These are phyloP conservation scores for Hyposoter didymator DNA, from an alignment of 2,888 invertebrate genomes.

Conservation along the genomic window DNA sequence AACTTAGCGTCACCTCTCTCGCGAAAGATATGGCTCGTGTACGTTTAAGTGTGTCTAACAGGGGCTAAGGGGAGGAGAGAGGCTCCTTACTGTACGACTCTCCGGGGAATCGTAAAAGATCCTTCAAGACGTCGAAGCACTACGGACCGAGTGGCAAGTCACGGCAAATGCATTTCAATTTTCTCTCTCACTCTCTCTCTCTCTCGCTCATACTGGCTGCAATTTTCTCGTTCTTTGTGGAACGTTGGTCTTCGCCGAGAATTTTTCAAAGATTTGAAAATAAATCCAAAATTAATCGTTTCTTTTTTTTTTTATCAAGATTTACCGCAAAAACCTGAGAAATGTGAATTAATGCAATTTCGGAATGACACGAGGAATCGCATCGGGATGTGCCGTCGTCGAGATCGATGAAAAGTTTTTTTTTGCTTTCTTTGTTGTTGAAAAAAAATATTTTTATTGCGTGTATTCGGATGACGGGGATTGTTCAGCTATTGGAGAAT, in stretches of 20 bases:
- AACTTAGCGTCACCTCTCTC: constrained; percentile 60
- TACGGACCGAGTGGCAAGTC: constrained; percentile 30
- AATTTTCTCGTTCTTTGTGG: background rate
- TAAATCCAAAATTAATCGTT: background rate
- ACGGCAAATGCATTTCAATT: constrained; percentile 45
- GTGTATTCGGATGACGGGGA: background rate
- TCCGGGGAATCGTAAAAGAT: constrained; percentile 56
- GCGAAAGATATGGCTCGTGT: constrained; percentile 34
- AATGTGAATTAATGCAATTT: background rate
- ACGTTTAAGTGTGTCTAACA: constrained; percentile 7
- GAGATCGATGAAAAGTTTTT: too few species aligned
- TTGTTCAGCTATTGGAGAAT: background rate
- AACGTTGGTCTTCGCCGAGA: background rate
- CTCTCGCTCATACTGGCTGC: background rate
- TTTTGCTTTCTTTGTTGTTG: background rate
- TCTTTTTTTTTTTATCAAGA: background rate
- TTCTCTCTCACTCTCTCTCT: background rate
- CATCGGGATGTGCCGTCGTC: too few species aligned
- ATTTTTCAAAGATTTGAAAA: background rate
- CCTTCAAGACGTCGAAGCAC: constrained; percentile 42
- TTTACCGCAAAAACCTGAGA: background rate
- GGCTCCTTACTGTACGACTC: constrained; percentile 46
- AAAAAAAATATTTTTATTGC: background rate
- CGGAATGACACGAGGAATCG: too few species aligned
- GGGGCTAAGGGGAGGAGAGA: constrained; percentile 7